Base-by-base conservation (phyloP, 2,797 vertebrate genomes). In the Sebastes minor region DNA sequence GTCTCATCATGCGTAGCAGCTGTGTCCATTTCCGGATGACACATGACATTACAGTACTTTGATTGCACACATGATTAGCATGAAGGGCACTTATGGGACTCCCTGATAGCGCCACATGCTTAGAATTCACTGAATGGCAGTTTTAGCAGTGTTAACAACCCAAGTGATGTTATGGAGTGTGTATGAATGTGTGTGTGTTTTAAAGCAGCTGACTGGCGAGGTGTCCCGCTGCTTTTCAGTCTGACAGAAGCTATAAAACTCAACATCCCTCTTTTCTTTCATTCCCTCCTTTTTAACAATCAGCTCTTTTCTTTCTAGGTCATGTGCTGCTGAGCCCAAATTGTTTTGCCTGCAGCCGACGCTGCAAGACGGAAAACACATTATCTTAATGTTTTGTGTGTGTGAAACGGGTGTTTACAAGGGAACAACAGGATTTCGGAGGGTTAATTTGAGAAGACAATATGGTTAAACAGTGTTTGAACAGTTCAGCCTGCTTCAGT, bases 221-320 rank as follows among this genome's bases (percentile, higher is more conserved):
- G 91, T 27, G 78, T 86, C 94, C 90, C 16, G 81, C 92, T 90
- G 94, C 28, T 85, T 78, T 82, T 88, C 84, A 78, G 92, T 93
- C 91, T 92, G 85, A 91, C 86, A 90, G 71, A 78, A 76, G 81
- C 93, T 60, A 90, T 95, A 93, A 72, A 95, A 94, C 81, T 74
- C 59, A 18, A 74, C 90, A 90, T 85, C 89, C 76, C 82, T 70
- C 1, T 35, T 52, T 67, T 30, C 60, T 60, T 53, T 70, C 75
- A 13, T 52, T 80, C 61, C 46, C 28, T 33, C 71, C 32, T 81
- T 90, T 93, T 91, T 86, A 92, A 93, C 86, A 85, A 92, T 93
- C 92, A 89, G 89, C 90, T 88, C 83, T 91, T 93, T 93, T 89
- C 74, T 91, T 90, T 92, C 80, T 91, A 73, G 92, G 90, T 91